phyloP scores from a whole-genome alignment of 1,140 invertebrate genomes.

The Choristoneura fumiferana region DNA sequence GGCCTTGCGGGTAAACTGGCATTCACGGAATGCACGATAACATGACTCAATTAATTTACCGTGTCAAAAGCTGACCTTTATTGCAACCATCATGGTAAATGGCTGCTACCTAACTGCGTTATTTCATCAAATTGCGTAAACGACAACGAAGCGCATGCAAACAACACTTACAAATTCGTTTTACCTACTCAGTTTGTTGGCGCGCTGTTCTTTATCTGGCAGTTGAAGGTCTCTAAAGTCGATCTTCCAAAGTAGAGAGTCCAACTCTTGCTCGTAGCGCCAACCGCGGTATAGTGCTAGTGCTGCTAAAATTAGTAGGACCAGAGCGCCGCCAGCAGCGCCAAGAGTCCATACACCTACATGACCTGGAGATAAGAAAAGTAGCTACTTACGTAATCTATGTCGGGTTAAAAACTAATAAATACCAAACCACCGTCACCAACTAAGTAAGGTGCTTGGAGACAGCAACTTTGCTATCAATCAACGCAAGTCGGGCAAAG shows the following conservation, averaged over 20 bases:
- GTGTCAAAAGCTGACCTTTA: too few relatives aligned
- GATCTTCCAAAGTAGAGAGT: slow-evolving; percentile 96
- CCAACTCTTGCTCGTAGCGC: slow-evolving; percentile 96
- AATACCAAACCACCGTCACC: too few relatives aligned
- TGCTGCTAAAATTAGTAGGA: slow-evolving; percentile 84
- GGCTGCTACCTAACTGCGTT: too few relatives aligned
- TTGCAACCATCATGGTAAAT: too few relatives aligned
- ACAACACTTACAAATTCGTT: slow-evolving; percentile 68
- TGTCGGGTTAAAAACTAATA: too few relatives aligned
- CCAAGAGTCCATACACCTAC: slow-evolving; percentile 89
- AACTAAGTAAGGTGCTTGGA: too few relatives aligned
- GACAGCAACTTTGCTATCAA: too few relatives aligned
- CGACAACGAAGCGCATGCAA: slow-evolving; percentile 33
- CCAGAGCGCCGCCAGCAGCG: slow-evolving; percentile 86
- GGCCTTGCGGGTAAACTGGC: background rate
- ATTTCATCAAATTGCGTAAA: background rate
- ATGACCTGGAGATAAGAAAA: slow-evolving; percentile 79
- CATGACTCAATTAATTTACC: too few relatives aligned
- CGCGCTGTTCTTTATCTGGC: slow-evolving; percentile 62
- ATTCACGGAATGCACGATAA: too few relatives aligned
- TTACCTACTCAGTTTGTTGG: slow-evolving; percentile 79
- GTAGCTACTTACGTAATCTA: too few relatives aligned
- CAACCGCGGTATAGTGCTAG: slow-evolving; percentile 92
- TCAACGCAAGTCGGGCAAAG: too few relatives aligned
- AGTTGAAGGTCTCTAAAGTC: slow-evolving; percentile 92